Evolutionary conservation across 37 sponge, comb jelly and placozoan genomes (phyloP).

Genomic region (Tethya wilhelma): DNA sequence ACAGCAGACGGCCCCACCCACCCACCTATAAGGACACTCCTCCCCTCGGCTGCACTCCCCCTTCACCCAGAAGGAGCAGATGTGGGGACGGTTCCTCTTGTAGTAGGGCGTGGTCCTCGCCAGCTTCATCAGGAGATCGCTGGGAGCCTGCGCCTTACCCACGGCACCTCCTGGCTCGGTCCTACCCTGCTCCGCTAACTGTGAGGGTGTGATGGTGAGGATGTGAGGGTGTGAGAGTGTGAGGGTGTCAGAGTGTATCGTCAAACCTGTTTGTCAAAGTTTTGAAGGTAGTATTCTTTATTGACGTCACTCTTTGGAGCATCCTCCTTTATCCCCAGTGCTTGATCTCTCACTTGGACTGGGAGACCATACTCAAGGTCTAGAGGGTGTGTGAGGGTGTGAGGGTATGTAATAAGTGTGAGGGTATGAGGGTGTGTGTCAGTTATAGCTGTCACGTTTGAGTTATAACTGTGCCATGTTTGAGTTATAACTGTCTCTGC

Average conservation of each 20-base stretch:
- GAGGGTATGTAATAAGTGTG: neutral
- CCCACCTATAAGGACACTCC: slow-evolving; percentile 91
- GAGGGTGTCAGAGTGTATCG: neutral
- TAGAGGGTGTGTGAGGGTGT: too few relatives aligned
- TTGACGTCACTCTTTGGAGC: slow-evolving; percentile 94
- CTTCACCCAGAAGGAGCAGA: slow-evolving; percentile 99
- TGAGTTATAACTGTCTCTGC: neutral
- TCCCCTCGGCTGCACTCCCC: slow-evolving; percentile 98
- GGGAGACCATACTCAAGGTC: slow-evolving; percentile 93
- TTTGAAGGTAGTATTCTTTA: slow-evolving; percentile 91
- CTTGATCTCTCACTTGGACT: slow-evolving; percentile 91
- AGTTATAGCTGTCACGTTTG: too few relatives aligned
- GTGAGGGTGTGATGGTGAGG: neutral
- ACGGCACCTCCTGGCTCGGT: slow-evolving; percentile 82
- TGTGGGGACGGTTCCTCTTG: slow-evolving; percentile 97
- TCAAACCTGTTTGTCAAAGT: slow-evolving; percentile 75
- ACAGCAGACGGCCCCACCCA: too few relatives aligned
- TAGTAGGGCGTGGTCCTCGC: slow-evolving; percentile 96
- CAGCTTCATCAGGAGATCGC: slow-evolving; percentile 86
- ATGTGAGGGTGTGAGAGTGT: neutral
- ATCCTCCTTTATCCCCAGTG: slow-evolving; percentile 72
- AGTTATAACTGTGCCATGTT: too few relatives aligned
- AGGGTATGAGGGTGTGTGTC: neutral
- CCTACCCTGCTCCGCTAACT: slow-evolving; percentile 49
- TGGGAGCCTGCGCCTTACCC: slow-evolving; percentile 90